A percentile compares a stretch with the other conserved stretches of the same genome.
These are phyloP conservation scores for Calypte anna DNA, from an alignment of 2,113 vertebrate genomes.

Conservation along the genomic window DNA sequence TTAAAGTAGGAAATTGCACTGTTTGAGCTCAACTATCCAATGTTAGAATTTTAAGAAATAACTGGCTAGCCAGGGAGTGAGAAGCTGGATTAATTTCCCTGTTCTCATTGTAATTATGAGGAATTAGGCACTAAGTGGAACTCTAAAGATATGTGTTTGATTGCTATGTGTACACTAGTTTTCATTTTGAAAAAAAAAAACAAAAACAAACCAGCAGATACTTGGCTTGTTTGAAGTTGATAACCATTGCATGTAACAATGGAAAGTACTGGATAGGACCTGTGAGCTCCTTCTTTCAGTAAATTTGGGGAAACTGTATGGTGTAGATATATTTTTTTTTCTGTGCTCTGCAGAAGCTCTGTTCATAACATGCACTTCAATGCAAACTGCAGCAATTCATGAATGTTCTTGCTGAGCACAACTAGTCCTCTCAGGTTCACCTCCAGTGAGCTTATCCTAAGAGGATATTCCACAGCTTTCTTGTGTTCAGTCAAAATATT, in stretches of 20 bases:
- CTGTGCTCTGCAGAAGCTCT: background rate
- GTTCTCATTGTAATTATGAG: background rate
- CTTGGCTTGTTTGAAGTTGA: background rate
- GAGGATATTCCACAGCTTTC: background rate
- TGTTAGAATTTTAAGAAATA: background rate
- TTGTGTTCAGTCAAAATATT: background rate
- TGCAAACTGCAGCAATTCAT: background rate
- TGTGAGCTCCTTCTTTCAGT: background rate
- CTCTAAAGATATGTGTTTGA: background rate
- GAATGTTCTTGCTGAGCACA: background rate
- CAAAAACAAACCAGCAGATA: background rate
- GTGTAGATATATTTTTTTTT: background rate
- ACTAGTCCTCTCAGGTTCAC: background rate
- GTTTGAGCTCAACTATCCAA: background rate
- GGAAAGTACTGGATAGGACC: background rate
- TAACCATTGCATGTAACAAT: background rate
- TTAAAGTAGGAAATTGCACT: background rate
- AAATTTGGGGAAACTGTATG: background rate
- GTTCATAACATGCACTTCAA: background rate
- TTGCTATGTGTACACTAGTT: background rate
- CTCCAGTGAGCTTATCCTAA: background rate
- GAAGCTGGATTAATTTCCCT: background rate
- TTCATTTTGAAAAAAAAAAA: constrained; percentile 13
- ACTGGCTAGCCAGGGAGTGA: accelerated
- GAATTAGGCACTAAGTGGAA: background rate